Evolutionary conservation across 2,797 vertebrate species (phyloP).

Genomic region (Todus mexicanus): DNA sequence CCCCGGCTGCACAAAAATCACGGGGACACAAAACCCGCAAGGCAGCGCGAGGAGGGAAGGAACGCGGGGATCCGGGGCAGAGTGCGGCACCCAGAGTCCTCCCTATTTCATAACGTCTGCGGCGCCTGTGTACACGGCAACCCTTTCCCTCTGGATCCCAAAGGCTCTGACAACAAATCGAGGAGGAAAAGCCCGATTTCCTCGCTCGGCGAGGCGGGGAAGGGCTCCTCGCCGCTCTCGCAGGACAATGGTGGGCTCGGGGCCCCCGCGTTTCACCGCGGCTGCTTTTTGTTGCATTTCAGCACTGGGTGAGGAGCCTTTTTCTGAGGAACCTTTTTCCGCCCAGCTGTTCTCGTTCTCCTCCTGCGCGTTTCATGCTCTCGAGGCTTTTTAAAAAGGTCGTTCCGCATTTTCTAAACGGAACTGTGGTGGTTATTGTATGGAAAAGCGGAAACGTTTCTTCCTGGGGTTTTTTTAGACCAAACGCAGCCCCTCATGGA

Average conservation of each 20-base stretch:
- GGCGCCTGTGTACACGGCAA: neutral
- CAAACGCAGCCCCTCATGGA: rapidly evolving
- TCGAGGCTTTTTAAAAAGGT: too few relatives aligned
- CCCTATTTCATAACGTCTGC: neutral
- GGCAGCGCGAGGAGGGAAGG: neutral
- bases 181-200: neutral
- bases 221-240: neutral
- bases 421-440: neutral
- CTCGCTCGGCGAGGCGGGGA: neutral
- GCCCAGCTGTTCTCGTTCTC: too few relatives aligned
- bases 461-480: neutral
- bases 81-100: neutral
- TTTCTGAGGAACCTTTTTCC: too few relatives aligned
- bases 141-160: neutral
- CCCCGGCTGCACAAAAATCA: too few relatives aligned
- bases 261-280: neutral
- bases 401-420: neutral
- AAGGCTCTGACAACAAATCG: neutral
- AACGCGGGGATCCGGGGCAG: neutral
- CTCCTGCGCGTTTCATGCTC: too few relatives aligned
- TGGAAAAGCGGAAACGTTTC: neutral
- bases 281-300: neutral
- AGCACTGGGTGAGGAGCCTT: neutral
- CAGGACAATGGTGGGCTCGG: rapidly evolving
- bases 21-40: too few relatives aligned